These are phyloP conservation scores for Pecten maximus DNA, from an alignment of 2,888 invertebrate species.

Conservation along the genomic window DNA sequence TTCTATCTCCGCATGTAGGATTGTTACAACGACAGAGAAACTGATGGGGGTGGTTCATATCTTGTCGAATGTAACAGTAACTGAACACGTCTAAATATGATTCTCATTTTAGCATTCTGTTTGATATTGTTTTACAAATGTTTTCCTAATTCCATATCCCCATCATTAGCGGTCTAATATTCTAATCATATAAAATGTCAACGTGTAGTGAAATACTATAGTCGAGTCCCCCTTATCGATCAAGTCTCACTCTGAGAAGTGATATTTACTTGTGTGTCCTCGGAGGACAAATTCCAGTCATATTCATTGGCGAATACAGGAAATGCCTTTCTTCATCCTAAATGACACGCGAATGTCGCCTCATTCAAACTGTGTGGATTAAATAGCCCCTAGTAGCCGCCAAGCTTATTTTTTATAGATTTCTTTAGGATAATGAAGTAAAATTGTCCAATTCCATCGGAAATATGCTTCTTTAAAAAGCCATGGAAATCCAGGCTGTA, in stretches of 20 bases:
- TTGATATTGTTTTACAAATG: background rate
- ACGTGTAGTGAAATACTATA: background rate
- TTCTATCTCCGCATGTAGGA: too few relatives aligned
- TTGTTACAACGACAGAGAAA: too few relatives aligned
- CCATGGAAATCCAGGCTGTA: background rate
- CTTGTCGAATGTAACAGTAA: background rate
- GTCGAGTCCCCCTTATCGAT: background rate
- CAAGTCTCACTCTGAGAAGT: background rate
- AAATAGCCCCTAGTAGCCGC: background rate
- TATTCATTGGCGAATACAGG: background rate
- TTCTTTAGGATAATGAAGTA: background rate
- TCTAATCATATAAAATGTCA: background rate
- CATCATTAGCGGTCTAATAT: background rate
- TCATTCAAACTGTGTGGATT: conserved; percentile 24
- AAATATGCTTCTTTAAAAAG: background rate
- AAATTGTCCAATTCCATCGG: background rate
- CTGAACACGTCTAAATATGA: background rate
- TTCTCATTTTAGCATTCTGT: background rate
- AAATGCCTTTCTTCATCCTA: background rate
- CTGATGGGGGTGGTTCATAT: too few relatives aligned
- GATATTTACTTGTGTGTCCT: too few relatives aligned
- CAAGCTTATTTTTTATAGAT: background rate
- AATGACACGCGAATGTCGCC: background rate
- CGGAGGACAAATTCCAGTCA: background rate
- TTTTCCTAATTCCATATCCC: background rate